Percentiles rank a stretch among this genome's conserved stretches.
phyloP scores from a whole-genome alignment of 2,797 vertebrate species.

The Xiphophorus birchmanni region DNA sequence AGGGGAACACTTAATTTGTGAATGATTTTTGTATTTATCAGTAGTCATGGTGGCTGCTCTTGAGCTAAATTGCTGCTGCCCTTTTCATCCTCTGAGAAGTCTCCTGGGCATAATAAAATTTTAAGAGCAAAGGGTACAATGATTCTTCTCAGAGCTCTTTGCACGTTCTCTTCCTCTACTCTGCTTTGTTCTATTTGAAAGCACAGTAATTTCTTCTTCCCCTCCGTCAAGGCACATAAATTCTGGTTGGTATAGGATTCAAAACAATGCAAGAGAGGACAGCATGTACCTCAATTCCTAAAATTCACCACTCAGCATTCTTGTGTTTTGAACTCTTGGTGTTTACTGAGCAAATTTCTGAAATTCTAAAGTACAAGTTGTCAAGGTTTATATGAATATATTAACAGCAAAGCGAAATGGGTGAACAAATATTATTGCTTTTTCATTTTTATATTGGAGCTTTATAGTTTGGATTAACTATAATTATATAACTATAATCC shows the following conservation, averaged over 20 bases:
- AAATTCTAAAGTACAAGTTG: not conserved
- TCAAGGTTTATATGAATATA: slow-evolving; percentile 14
- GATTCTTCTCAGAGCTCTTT: slow-evolving; percentile 42
- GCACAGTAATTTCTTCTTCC: slow-evolving; percentile 16
- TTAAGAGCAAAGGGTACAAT: slow-evolving; percentile 39
- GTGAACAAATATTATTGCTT: slow-evolving; percentile 30
- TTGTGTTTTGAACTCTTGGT: not conserved
- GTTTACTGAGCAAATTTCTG: not conserved
- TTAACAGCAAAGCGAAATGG: slow-evolving; percentile 23
- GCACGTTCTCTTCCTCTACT: slow-evolving; percentile 8
- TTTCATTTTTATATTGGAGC: slow-evolving; percentile 33
- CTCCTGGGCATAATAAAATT: slow-evolving; percentile 45
- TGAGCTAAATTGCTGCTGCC: slow-evolving; percentile 56
- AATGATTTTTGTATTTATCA: slow-evolving; percentile 57
- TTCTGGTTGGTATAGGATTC: not conserved
- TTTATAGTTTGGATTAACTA: slow-evolving; percentile 27
- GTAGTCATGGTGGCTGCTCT: slow-evolving; percentile 60
- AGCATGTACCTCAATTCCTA: not conserved
- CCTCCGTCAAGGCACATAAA: not conserved
- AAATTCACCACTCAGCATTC: not conserved
- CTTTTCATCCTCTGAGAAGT: slow-evolving; percentile 41
- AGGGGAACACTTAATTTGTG: slow-evolving; percentile 19
- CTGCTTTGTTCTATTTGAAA: slow-evolving; percentile 23
- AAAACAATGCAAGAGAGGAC: not conserved
- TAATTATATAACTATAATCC: no score